These are phyloP conservation scores for Bradynema listronoti DNA, from an alignment of 1,140 invertebrate genomes.

Conservation along the genomic window DNA sequence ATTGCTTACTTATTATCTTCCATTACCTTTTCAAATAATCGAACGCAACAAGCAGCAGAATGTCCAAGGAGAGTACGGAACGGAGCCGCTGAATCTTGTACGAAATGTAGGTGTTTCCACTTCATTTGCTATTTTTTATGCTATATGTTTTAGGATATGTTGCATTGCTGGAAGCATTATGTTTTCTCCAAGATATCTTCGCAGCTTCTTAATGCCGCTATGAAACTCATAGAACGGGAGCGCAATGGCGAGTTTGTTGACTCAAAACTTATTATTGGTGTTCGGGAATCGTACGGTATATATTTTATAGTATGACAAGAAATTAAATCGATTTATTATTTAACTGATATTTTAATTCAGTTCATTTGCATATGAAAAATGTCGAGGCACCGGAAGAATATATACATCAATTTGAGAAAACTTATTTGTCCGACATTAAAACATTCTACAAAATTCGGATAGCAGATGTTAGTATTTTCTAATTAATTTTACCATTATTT, in stretches of 20 bases:
- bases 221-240: conserved; percentile 37
- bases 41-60: conserved; percentile 16
- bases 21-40: conserved; percentile 38
- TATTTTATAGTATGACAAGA: neutral
- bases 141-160: conserved; percentile 25
- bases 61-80: neutral
- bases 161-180: conserved; percentile 27
- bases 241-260: conserved; percentile 38
- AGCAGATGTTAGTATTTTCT: conserved; percentile 20
- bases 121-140: conserved; percentile 2
- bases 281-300: conserved; percentile 41
- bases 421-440: conserved; percentile 26
- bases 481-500: no score
- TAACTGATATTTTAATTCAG: conserved; percentile 8
- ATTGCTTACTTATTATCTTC: conserved; percentile 28
- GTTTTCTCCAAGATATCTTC: conserved; percentile 34
- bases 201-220: conserved; percentile 32
- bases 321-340: conserved; percentile 13
- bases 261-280: conserved; percentile 29
- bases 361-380: conserved; percentile 17
- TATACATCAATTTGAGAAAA: conserved; percentile 31
- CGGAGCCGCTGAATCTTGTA: conserved; percentile 17
- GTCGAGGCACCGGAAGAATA: conserved; percentile 29
- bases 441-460: conserved; percentile 34
- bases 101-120: conserved; percentile 19